phyloP scores from a whole-genome alignment of 2,888 invertebrate species.

The Eupsilia transversa region DNA sequence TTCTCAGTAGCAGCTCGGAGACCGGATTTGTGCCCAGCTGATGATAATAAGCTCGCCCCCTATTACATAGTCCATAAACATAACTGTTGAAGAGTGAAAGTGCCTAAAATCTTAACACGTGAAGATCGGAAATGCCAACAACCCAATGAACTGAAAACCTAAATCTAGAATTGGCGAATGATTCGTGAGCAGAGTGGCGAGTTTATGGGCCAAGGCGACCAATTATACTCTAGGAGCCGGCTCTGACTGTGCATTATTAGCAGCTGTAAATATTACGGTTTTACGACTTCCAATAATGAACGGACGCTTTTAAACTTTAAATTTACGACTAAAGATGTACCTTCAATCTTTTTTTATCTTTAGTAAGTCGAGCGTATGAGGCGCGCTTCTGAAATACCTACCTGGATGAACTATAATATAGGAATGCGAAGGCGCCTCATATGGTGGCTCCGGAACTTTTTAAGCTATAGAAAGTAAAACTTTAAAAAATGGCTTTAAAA shows the following conservation, averaged over 20 bases:
- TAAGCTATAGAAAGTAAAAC: neutral
- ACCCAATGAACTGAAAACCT: conserved; percentile 90
- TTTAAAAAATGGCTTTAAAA: neutral
- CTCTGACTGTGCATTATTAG: conserved; percentile 68
- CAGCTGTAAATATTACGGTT: conserved; percentile 71
- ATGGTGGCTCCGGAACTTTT: neutral
- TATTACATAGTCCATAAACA: too few species aligned
- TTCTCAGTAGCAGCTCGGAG: neutral
- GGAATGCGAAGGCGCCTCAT: neutral
- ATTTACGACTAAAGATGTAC: conserved; percentile 49
- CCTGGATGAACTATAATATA: conserved; percentile 5
- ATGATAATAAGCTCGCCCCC: neutral
- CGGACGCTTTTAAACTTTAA: conserved; percentile 43
- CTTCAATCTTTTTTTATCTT: conserved; percentile 35
- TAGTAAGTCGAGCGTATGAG: conserved; percentile 1
- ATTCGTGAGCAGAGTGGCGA: conserved; percentile 80
- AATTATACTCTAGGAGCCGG: conserved; percentile 79
- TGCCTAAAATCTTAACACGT: conserved; percentile 56
- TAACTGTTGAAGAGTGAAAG: conserved; percentile 6
- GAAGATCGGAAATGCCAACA: conserved; percentile 82
- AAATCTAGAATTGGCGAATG: conserved; percentile 89
- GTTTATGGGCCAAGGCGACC: conserved; percentile 89
- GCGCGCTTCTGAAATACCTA: conserved; percentile 3
- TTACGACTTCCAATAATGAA: conserved; percentile 70
- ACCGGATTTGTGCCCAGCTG: too few species aligned